Conservation (phyloP, 1,140 invertebrate genomes). For the Euborellia annulipes region DNA sequence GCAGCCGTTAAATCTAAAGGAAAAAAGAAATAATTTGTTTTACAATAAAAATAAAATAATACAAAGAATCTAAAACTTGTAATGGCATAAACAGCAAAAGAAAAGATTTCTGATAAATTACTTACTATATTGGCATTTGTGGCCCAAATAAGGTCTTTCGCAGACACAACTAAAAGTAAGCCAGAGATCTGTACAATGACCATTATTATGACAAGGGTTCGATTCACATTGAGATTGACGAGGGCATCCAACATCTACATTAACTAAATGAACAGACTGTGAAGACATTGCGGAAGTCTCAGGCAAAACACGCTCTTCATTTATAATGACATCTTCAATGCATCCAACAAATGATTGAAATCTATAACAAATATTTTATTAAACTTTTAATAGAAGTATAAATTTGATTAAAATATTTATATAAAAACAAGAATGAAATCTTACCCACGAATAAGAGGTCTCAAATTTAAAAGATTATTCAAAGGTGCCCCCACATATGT, state of each 20-base stretch:
- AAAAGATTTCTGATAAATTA: no score
- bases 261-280: no score
- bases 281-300: conserved; percentile 24
- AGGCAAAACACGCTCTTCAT: conserved; percentile 52
- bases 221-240: conserved; percentile 63
- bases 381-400: no score
- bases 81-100: no score
- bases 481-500: conserved; percentile 65
- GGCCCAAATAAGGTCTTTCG: conserved; percentile 68
- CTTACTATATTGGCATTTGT: conserved; percentile 73
- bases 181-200: conserved; percentile 80
- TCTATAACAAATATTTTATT: no score
- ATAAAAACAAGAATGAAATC: background rate
- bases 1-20: conserved; percentile 63
- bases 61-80: background rate
- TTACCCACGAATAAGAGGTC: conserved; percentile 43
- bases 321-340: conserved; percentile 77
- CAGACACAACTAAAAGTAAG: conserved; percentile 72
- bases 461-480: conserved; percentile 35
- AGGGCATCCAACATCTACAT: conserved; percentile 55
- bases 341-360: conserved; percentile 58
- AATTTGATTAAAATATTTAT: conserved; percentile 12
- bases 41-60: conserved; percentile 3
- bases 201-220: conserved; percentile 74
- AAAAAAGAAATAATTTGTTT: conserved; percentile 10